Evolutionary conservation across 2,888 invertebrate genomes (phyloP).

Genomic region (Nymphalis urticae): DNA sequence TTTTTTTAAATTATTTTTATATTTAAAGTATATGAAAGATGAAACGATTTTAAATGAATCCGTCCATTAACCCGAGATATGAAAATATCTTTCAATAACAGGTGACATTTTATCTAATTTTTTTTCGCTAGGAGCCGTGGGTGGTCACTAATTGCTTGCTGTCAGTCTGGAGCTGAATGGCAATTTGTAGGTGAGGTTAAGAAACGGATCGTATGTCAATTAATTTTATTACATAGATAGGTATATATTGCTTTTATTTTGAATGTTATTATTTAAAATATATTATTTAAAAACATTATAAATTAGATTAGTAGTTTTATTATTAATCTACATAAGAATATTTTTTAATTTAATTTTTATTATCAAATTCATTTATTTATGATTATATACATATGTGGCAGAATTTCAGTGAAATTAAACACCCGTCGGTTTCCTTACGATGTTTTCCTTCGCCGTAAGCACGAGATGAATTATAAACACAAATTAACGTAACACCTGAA

Average conservation of each 20-base stretch:
- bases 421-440: no score
- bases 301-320: no score
- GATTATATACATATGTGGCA: no score
- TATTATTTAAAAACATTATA: no score
- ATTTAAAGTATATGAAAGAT: not conserved
- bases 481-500: no score
- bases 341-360: no score
- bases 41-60: not conserved
- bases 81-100: constrained; percentile 10
- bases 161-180: constrained; percentile 50
- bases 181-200: constrained; percentile 49
- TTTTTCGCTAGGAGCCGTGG: constrained; percentile 45
- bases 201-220: constrained; percentile 13
- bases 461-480: no score
- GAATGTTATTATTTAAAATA: not conserved
- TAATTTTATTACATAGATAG: constrained; percentile 5
- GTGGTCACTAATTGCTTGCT: constrained; percentile 64
- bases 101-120: constrained; percentile 22
- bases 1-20: no score
- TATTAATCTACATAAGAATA: no score
- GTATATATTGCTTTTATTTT: not conserved
- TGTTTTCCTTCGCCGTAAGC: no score
- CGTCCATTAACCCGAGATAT: not conserved
- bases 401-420: no score
- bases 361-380: no score